Conservation (phyloP, 2,113 vertebrate species). For the Melanostigma gelatinosum region DNA sequence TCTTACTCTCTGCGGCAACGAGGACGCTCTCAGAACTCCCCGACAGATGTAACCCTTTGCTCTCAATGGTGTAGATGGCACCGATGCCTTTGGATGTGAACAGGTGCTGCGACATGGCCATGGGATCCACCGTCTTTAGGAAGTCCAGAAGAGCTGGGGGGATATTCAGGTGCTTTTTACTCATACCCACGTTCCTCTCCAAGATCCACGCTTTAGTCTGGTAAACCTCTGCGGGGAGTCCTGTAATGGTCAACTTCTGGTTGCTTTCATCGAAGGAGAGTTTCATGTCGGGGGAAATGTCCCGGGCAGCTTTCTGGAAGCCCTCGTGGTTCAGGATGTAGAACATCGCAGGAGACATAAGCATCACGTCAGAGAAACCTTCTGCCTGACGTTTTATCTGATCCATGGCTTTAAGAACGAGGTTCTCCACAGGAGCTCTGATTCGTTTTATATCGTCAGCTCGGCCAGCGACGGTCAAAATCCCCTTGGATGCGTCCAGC, state of each 20-base stretch:
- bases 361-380: constrained; percentile 69
- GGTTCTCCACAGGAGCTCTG: constrained; percentile 65
- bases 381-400: constrained; percentile 78
- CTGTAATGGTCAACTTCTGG: constrained; percentile 78
- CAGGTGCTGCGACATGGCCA: constrained; percentile 78
- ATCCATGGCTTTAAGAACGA: constrained; percentile 61
- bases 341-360: constrained; percentile 69
- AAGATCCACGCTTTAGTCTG: constrained; percentile 82
- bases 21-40: constrained; percentile 71
- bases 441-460: constrained; percentile 69
- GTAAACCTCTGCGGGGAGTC: constrained; percentile 79
- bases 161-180: constrained; percentile 58
- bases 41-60: constrained; percentile 70
- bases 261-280: constrained; percentile 72
- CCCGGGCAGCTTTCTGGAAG: constrained; percentile 51
- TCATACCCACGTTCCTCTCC: constrained; percentile 71
- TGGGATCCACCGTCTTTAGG: constrained; percentile 73
- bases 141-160: constrained; percentile 78
- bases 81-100: constrained; percentile 83
- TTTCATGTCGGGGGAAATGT: constrained; percentile 73
- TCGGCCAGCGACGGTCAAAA: constrained; percentile 81
- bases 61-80: constrained; percentile 78
- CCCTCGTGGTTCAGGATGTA: constrained; percentile 79
- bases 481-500: constrained; percentile 38
- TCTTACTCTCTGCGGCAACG: constrained; percentile 81